phyloP scores from a whole-genome alignment of 1,140 invertebrate species.

The Paraescarpia echinospica region DNA sequence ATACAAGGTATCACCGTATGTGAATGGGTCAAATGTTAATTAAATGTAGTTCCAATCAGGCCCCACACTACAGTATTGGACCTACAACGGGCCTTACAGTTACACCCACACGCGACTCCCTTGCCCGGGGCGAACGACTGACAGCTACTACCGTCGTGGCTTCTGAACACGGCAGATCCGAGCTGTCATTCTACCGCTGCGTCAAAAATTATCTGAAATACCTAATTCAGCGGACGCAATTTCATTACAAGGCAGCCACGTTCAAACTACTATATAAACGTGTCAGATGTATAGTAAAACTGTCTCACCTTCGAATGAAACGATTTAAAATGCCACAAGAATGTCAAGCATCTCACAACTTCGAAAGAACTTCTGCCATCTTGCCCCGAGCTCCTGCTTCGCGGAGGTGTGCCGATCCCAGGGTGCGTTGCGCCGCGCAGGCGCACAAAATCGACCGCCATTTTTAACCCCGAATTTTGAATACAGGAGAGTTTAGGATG shows the following conservation, averaged over 20 bases:
- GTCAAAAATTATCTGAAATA: neutral
- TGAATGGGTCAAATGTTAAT: neutral
- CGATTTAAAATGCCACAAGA: slow-evolving; percentile 10
- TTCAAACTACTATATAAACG: neutral
- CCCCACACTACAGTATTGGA: neutral
- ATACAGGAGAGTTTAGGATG: slow-evolving; percentile 19
- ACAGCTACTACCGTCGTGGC: neutral
- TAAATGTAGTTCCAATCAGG: neutral
- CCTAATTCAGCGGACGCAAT: neutral
- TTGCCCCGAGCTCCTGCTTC: slow-evolving; percentile 2
- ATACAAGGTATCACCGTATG: too few relatives aligned
- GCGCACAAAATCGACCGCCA: slow-evolving; percentile 43
- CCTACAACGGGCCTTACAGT: too few relatives aligned
- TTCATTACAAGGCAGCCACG: neutral
- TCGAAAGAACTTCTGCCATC: slow-evolving; percentile 17
- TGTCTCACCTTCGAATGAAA: neutral
- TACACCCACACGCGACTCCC: too few relatives aligned
- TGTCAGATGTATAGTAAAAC: neutral
- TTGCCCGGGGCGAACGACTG: neutral
- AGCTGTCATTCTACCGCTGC: neutral
- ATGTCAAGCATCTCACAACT: slow-evolving; percentile 16
- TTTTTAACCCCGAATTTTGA: slow-evolving; percentile 35
- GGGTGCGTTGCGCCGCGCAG: slow-evolving; percentile 25
- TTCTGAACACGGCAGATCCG: neutral
- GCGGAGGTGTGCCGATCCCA: slow-evolving; percentile 6